phyloP scores from a whole-genome alignment of 92 coral and sea anemone genomes.

The Anthopleura xanthogrammica region DNA sequence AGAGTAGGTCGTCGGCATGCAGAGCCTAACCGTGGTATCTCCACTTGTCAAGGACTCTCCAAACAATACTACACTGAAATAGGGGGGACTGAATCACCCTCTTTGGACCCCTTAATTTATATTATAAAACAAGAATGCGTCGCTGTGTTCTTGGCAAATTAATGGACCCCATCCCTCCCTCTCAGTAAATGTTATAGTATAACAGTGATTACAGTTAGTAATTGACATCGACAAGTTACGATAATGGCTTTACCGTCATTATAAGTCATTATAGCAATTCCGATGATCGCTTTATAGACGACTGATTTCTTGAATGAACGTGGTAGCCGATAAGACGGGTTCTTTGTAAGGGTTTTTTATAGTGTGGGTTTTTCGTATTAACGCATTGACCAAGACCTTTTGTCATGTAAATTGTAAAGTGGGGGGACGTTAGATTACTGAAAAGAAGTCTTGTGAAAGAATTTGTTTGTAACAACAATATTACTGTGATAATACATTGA shows the following conservation, averaged over 20 bases:
- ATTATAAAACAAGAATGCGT: neutral
- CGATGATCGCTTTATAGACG: conserved; percentile 8
- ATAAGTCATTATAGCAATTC: neutral
- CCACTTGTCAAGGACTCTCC: neutral
- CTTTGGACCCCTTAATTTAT: neutral
- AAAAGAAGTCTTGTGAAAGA: neutral
- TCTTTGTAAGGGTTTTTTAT: neutral
- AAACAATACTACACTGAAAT: neutral
- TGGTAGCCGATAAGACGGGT: neutral
- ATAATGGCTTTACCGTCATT: neutral
- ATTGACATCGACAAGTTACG: neutral
- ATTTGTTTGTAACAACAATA: neutral
- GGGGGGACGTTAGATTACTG: neutral
- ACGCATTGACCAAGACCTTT: neutral
- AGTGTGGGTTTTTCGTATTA: neutral
- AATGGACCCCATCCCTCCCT: neutral
- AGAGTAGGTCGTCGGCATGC: neutral
- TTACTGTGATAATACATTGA: neutral
- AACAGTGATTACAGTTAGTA: neutral
- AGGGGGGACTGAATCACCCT: neutral
- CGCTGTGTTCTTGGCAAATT: no score
- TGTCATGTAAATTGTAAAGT: neutral
- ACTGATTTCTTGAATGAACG: conserved; percentile 9
- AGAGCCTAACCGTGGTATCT: neutral
- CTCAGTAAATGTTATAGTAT: no score